Conservation (phyloP, 2,797 vertebrate species). For the Scomberomorus guttatus region DNA sequence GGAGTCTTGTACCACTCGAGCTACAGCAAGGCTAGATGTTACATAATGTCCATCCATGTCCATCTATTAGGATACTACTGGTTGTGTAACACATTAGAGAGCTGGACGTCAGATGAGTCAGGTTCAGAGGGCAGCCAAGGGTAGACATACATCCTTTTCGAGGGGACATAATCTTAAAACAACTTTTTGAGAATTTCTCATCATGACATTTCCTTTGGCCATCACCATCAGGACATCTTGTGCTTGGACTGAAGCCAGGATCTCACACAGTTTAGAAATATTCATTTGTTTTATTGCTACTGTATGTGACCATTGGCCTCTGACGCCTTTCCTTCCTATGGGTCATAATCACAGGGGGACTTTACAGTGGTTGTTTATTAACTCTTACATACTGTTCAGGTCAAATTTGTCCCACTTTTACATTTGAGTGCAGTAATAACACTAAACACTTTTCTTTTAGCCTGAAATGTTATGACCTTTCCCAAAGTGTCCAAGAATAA, state of each 20-base stretch:
- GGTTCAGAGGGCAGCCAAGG: conserved; percentile 12
- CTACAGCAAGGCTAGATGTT: conserved; percentile 40
- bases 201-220: conserved; percentile 1
- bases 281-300: not conserved
- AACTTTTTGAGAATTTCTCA: not conserved
- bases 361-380: conserved; percentile 4
- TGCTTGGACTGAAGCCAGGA: conserved; percentile 21
- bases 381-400: too few species aligned
- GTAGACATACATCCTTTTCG: not conserved
- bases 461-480: too few species aligned
- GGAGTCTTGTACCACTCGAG: not conserved
- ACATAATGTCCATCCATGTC: conserved; percentile 66
- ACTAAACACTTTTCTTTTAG: too few species aligned
- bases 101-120: conserved; percentile 41
- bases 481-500: too few species aligned
- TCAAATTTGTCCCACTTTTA: too few species aligned
- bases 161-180: too few species aligned
- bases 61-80: conserved; percentile 43
- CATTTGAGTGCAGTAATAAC: too few species aligned
- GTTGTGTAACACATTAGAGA: conserved; percentile 69
- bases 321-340: not conserved
- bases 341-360: not conserved
- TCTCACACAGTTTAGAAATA: conserved; percentile 18
- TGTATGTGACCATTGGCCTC: conserved; percentile 8
- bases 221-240: conserved; percentile 4